phyloP scores from a whole-genome alignment of 2,797 vertebrate genomes.

The Otus scops region DNA sequence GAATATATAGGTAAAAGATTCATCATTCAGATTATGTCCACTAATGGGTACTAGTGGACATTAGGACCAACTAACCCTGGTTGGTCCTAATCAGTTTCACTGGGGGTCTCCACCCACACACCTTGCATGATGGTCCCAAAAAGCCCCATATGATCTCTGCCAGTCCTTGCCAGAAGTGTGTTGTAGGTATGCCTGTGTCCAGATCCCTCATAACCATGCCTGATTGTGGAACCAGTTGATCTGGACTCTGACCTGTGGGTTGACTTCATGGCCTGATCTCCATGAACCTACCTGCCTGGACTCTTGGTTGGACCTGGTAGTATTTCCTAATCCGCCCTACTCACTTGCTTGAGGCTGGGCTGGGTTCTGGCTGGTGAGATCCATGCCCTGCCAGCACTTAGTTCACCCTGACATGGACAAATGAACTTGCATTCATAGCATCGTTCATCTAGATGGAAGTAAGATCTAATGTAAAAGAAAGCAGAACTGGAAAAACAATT shows the following conservation, averaged over 20 bases:
- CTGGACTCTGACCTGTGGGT: not conserved
- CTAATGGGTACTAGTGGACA: not conserved
- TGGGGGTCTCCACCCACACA: not conserved
- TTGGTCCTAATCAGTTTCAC: not conserved
- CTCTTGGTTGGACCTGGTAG: not conserved
- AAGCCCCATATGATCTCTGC: not conserved
- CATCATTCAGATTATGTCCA: not conserved
- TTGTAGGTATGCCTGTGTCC: not conserved
- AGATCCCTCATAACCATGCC: not conserved
- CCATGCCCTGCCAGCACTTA: not conserved
- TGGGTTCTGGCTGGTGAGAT: not conserved
- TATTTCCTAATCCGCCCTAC: not conserved
- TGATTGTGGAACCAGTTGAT: accelerated
- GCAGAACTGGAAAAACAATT: not conserved
- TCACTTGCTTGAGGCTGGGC: not conserved
- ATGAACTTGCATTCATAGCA: not conserved
- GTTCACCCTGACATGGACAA: not conserved
- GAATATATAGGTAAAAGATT: not conserved
- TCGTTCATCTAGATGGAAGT: not conserved
- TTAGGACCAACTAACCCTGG: too few relatives aligned
- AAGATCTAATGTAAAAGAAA: not conserved
- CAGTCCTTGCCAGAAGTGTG: not conserved
- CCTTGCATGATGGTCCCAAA: not conserved
- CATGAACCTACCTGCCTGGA: not conserved
- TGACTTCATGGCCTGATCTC: accelerated